Conservation (phyloP, 2,113 vertebrate species). For the Rattus norvegicus region GRCr8 NC_086029.1:38253501-38254000, state of each 20-base stretch:
- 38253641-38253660: background rate
- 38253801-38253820: background rate
- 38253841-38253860: background rate
- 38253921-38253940: slow-evolving; percentile 30
- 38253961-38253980: background rate
- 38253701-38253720: background rate
- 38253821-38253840: slow-evolving; percentile 7
- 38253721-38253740: too few species aligned
- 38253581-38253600: background rate
- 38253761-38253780: background rate
- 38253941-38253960: background rate
- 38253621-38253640: background rate
- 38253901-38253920: slow-evolving; percentile 35
- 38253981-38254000: background rate
- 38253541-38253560: background rate
- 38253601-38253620: background rate
- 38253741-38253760: background rate
- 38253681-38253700: background rate
- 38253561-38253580: background rate
- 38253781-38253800: background rate
- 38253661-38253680: background rate
- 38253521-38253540: slow-evolving; percentile 16
- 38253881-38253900: background rate
- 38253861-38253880: background rate
- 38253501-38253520: background rate